Conservation (phyloP, 2,113 vertebrate genomes). For the Ctenodactylus gundi region DNA sequence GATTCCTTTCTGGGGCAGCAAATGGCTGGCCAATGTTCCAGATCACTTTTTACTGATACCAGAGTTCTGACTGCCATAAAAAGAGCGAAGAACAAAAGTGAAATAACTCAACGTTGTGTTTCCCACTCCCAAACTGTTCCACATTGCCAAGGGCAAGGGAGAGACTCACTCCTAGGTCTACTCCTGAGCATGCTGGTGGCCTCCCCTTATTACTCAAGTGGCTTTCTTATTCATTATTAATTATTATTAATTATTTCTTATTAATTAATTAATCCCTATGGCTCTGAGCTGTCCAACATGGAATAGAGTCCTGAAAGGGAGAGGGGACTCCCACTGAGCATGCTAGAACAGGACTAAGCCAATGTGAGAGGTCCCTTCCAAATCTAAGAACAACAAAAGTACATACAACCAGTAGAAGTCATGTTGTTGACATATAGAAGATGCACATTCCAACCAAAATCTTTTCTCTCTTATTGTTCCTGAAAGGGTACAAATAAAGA, state of each 20-base stretch:
- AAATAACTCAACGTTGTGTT: background rate
- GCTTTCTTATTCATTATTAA: background rate
- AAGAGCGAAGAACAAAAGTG: background rate
- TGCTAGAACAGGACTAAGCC: background rate
- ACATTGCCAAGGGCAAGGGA: background rate
- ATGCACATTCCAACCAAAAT: background rate
- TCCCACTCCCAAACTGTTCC: background rate
- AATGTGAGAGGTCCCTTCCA: background rate
- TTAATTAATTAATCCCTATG: background rate
- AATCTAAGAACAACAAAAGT: background rate
- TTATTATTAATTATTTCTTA: too few relatives aligned
- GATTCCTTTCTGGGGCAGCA: background rate
- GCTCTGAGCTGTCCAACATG: background rate
- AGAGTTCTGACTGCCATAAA: background rate
- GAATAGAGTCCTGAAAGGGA: background rate
- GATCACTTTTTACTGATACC: background rate
- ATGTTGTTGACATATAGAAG: background rate
- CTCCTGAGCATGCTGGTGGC: background rate
- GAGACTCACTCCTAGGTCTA: background rate
- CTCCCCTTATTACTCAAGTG: background rate
- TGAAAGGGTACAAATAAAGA: rapidly evolving
- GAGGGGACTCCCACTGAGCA: background rate
- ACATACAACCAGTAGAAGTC: background rate
- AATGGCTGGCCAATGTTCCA: background rate
- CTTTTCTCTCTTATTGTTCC: background rate